These are phyloP conservation scores for Cebus imitator DNA, from an alignment of 2,113 vertebrate genomes.

Conservation along the genomic window DNA sequence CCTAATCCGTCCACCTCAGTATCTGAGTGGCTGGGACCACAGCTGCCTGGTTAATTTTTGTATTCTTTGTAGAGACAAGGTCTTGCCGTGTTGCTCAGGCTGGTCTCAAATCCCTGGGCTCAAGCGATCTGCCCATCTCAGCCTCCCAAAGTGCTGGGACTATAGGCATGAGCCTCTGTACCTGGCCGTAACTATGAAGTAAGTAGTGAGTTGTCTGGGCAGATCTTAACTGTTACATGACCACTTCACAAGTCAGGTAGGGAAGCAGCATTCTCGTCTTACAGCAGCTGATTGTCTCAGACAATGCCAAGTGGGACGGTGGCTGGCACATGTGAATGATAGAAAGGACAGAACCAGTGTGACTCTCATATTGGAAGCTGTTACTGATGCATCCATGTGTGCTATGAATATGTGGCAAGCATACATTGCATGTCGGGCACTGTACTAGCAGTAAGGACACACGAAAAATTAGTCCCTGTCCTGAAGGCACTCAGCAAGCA, in stretches of 20 bases:
- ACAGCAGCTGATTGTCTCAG: neutral
- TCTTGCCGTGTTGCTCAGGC: too few species aligned
- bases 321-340: too few species aligned
- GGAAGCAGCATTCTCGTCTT: neutral
- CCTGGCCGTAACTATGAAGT: neutral
- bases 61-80: too few species aligned
- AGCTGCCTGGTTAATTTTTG: too few species aligned
- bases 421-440: rapidly evolving
- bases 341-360: neutral
- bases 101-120: too few species aligned
- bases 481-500: neutral
- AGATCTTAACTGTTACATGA: neutral
- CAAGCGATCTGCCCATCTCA: too few species aligned
- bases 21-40: too few species aligned
- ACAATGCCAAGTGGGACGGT: rapidly evolving
- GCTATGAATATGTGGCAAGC: neutral
- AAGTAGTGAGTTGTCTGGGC: neutral
- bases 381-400: neutral
- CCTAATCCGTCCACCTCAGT: too few species aligned
- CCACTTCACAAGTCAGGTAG: neutral
- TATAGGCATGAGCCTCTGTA: too few species aligned
- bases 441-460: neutral
- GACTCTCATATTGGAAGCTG: neutral
- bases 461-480: neutral
- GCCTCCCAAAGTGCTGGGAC: too few species aligned